Base-by-base conservation (phyloP, 2,113 vertebrate genomes). In the Gobius niger region DNA sequence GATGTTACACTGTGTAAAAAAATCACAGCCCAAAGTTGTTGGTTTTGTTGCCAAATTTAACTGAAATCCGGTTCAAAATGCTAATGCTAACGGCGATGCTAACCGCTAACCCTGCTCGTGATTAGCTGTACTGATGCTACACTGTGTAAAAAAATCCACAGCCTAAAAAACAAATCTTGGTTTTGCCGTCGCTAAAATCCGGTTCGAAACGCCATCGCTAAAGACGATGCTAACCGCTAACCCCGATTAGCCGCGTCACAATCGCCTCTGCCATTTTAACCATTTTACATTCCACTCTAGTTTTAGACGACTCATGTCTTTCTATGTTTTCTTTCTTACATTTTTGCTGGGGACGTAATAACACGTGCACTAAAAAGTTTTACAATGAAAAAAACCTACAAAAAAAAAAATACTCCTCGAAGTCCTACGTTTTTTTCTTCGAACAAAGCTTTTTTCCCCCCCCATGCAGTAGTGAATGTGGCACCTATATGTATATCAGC, bases 381-480 rank as follows among this genome's bases (percentile, higher is more conserved):
- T 63, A 79, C 70, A 94, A 90, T 91, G 93, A 94, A 90, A 57
- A 63, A 53, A 78, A 57, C 7, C 12, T 11, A 11, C 24, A 67
- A 59, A 53, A 64, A 51, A 61, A 71, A 73, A 70, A 15, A 52
- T 18, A 6, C 60, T 18, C n/a, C 61, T 40, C 47, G 41, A 68
- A 63, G 60, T 74, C 84, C 83, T 64, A 68, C 1, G 73, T 68
- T 65, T 72, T 92, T 87, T 92, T 85, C 61, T 90, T 92, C 87
- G 77, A 82, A 88, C 89, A 93, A 81, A 80, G 65, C 40, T 52
- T 52, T 67, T 78, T 67, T 78, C 74, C 77, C 83, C 82, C 24
- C 83, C 82, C 24, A 93, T 89, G 93, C 96, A 94, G 95, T 96
- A 95, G 95, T 98, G 96, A 96, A 95, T 95, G 96, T 96, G 95